Percentiles rank a stretch among this genome's conserved stretches.
phyloP scores from a whole-genome alignment of 1,140 invertebrate species.

The Drosophila leontia region DNA sequence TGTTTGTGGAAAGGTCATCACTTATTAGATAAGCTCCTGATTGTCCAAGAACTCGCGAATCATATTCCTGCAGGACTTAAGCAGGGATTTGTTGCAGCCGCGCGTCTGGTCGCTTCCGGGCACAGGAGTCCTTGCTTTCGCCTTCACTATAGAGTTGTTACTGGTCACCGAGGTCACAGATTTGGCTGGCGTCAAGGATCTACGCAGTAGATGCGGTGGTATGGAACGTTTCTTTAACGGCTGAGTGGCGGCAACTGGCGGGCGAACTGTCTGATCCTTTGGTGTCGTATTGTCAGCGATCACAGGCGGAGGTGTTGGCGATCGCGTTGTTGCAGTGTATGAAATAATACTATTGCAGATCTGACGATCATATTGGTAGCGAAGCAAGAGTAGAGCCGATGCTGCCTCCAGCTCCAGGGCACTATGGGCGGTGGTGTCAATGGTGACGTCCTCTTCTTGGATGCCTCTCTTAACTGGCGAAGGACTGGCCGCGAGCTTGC shows the following conservation, averaged over 20 bases:
- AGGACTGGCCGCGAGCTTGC: conserved; percentile 16
- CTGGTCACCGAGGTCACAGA: not conserved
- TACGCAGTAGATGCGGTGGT: conserved; percentile 52
- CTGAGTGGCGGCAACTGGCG: conserved; percentile 19
- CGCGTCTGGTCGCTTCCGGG: not conserved
- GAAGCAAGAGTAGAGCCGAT: conserved; percentile 60
- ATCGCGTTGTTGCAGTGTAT: conserved; percentile 3
- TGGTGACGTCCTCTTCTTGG: not conserved
- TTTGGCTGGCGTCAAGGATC: conserved; percentile 46
- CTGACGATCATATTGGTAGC: conserved; percentile 60
- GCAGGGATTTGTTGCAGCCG: conserved; percentile 49
- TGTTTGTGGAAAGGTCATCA: conserved; percentile 1
- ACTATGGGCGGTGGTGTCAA: conserved; percentile 11
- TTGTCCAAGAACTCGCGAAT: conserved; percentile 70
- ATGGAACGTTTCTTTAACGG: conserved; percentile 65
- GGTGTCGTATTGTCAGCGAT: conserved; percentile 54
- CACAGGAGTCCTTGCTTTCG: conserved; percentile 34
- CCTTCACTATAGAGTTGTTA: conserved; percentile 40
- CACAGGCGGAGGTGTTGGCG: conserved; percentile 16
- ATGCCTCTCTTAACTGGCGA: conserved; percentile 16
- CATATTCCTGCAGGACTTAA: conserved; percentile 70
- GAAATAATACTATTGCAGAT: conserved; percentile 11
- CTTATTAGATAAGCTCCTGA: conserved; percentile 50
- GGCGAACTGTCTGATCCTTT: conserved; percentile 48
- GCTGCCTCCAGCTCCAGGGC: conserved; percentile 68